Evolutionary conservation across 1,140 invertebrate genomes (phyloP), one percentile per base, ranked within the genome.

Genomic region (Penaeus indicus): DNA sequence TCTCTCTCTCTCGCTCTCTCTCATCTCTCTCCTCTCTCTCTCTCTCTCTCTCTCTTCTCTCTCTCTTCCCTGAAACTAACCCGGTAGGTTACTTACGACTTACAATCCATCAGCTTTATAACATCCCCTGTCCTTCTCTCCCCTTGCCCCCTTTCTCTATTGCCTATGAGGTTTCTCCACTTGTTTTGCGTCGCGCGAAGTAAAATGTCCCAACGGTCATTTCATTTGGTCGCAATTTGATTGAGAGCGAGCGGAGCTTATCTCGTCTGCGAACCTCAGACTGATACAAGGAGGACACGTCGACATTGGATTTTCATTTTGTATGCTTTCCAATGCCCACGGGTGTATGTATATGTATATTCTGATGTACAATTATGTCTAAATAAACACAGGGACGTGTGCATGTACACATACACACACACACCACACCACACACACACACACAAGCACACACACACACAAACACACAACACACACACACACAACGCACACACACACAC

Each of bases 1-100:
- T 62, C 81, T 83, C 81, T 83, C 81, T 64, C 81, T 83, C 60
- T 83, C 27, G 21, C 81, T 63, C 42, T 83, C 61, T 82, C 61
- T 63, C 80, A n/a, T 32, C 80, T 82, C 61, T 64, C 80, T 25
- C n/a, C 61, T 64, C n/a, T 63, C 61, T 27, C 81, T 32, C 32
- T 32, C 32, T 32, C 32, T 32, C 32, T 32, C 32, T 32, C 2
- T 32, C 32, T 32, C 32, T 32, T n/a, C 32, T 2, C 32, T 32
- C 32, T 47, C 47, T 47, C 7, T 7, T 47, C 11, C 47, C 11
- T 47, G 47, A 7, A 47, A 47, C 47, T 13, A 47, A 47, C 47
- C 47, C 7, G 5, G 1, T 47, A 47, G 0, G 47, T 47, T 47
- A 13, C 47, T 32, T 32, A n/a, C 32, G 2, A 32, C 32, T 32